Evolutionary conservation across 92 coral and sea anemone genomes (phyloP), one percentile per base, ranked within the genome.

Genomic region (Meandrina meandrites): DNA sequence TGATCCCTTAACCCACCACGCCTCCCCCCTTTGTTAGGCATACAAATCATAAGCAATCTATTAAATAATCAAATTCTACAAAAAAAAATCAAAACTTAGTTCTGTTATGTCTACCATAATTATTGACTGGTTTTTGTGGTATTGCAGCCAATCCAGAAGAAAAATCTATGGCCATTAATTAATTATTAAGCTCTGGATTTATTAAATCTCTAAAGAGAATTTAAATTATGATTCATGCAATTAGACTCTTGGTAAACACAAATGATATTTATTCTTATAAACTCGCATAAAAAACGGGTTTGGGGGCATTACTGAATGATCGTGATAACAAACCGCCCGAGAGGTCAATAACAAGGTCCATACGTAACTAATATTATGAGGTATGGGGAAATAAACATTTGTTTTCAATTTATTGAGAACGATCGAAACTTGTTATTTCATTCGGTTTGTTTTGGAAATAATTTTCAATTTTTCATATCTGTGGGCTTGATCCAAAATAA

Each of bases 201-300:
- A 40, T 3, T 22, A 32, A 76, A 76, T 45, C 18, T 22, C 69
- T 21, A 2, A 22, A 60, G 68, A 60, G 27, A 62, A 62, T 22
- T n/a, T 62, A 62, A 62, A 62, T 62, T 22, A 22, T 62, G 28
- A 62, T 62, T 62, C 2, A 19, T 62, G 69, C 13, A 45, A 36
- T 21, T 21, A 56, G 48, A 80, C 40, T 60, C 72, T 35, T 21
- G 40, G 83, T 21, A 79, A 79, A 80, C 56, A 80, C 14, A n/a
- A 37, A 64, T 35, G 64, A 24, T 60, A 24, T 22, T 62, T 62
- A 62, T 62, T 79, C 34, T 80, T 36, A 78, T 60, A 27, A 78
- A 80, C 69, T 68, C 84, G 28, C 24, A 71, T 60, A 24, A 80
- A n/a, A 36, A 80, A 60, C 74, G 67, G 53, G 73, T 80, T 80